Base-by-base conservation (phyloP, 1,140 invertebrate genomes). In the Stegodyphus mimosarum region DNA sequence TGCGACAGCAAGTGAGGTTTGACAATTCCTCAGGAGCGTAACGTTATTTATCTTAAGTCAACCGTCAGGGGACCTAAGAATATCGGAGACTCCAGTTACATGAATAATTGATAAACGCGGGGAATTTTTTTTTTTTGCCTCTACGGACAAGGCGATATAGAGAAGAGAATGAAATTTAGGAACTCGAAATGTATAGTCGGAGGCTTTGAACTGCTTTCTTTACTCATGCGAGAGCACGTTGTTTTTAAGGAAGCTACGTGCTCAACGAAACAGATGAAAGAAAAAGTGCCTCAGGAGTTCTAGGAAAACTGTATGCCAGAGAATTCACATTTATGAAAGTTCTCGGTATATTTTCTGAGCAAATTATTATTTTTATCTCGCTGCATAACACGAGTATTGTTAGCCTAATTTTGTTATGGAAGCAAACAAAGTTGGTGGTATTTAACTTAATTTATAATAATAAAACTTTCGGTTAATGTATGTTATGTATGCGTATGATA, bases 41-140 rank as follows among this genome's bases (percentile, higher is more conserved):
- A 79, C 77, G 51, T 79, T 79, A 79, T 79, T 79, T 79, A 70
- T 70, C 77, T 53, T 50, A 55, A 69, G 67, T 69, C 77, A 79
- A 53, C 77, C 49, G 75, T 67, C 48, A 11, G 55, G 50, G 50
- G 67, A 52, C 11, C n/a, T 15, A 18, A 13, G 52, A 70, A 55
- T 70, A 53, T 70, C 66, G 74, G 49, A 50, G 48, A 66, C 74
- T 77, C 67, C n/a, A 60, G 66, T 71, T 50, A 71, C 67, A 79
- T 79, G 77, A 79, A 79, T 70, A 79, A 79, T 79, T 79, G 77
- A 79, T 79, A 70, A 79, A 70, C 50, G 49, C 50, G 49, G 52
- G 55, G 52, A 71, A 70, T 70, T 79, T 69, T 69, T 79, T 69
- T 69, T 52, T 79, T 51, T n/a, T 11, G 9, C 52, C 71, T 51